Evolutionary conservation across 2,113 vertebrate genomes (phyloP).

Genomic region (Dryoscopus gambensis): DNA sequence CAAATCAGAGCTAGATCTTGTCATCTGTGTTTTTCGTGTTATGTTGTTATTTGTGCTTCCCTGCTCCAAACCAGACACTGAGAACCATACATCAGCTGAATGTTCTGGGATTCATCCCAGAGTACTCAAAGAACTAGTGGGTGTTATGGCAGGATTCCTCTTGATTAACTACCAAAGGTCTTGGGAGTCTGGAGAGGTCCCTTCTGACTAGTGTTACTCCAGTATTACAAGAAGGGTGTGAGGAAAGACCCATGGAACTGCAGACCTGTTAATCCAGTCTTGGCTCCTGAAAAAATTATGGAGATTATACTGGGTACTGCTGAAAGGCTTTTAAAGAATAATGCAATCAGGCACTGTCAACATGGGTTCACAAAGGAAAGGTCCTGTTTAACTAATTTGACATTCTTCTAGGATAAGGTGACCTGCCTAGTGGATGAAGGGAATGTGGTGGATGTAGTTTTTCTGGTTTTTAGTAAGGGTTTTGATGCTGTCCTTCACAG

Average conservation of each 20-base stretch:
- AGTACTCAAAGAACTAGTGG: not conserved
- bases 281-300: not conserved
- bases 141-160: not conserved
- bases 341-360: not conserved
- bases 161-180: not conserved
- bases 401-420: not conserved
- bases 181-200: not conserved
- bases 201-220: not conserved
- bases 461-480: not conserved
- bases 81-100: not conserved
- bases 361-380: not conserved
- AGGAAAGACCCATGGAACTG: not conserved
- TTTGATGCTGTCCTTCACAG: not conserved
- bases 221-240: not conserved
- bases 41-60: not conserved
- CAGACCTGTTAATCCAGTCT: not conserved
- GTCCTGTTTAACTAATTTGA: not conserved
- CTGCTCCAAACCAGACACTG: not conserved
- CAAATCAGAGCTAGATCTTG: not conserved
- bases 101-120: not conserved
- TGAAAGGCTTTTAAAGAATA: not conserved
- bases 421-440: not conserved
- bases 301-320: not conserved
- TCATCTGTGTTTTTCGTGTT: not conserved
- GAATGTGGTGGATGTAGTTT: not conserved